Base-by-base conservation (phyloP, 64 coral and sea anemone genomes). In the Montipora foliosa region DNA sequence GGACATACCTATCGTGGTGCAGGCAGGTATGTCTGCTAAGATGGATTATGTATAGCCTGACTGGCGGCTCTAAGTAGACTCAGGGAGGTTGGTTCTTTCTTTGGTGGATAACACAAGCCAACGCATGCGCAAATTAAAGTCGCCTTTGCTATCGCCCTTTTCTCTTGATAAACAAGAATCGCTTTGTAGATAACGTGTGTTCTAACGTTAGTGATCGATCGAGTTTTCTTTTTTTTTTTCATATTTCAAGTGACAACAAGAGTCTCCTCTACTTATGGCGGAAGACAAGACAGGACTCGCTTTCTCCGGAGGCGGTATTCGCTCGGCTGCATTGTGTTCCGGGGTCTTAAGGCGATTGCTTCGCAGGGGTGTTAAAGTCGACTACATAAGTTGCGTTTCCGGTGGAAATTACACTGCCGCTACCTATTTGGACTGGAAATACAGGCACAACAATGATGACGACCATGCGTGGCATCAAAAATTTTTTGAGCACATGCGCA, bases 381-480 rank as follows among this genome's bases (percentile, higher is more conserved):
- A 96, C 64, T 96, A 96, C 44, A 17, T 96, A 49, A 96, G 95
- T 25, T 96, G 95, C 78, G 90, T 96, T 53, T 96, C 95, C n/a
- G 95, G 95, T 51, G 95, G 95, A 9, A 96, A 96, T 79, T 96
- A 87, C 47, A 83, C 80, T 10, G 95, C 95, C 0, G 92, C 95
- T 8, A 81, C 95, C 1, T 96, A 93, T 16, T 20, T 96, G 59
- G 95, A 96, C 21, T 96, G 95, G 95, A 96, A 96, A 59, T 94
- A 89, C 73, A 75, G 95, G 20, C 67, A 96, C 49, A 53, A 75
- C 0, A 20, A 90, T 5, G 2, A 74, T 44, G 95, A 96, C 53
- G 49, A 91, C 17, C 88, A 84, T 47, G 21, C 50, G 20, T 96
- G 95, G 95, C 95, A 96, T 72, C 80, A 96, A 74, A 25, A 86